These are phyloP conservation scores for Didymodactylos carnosus DNA, from an alignment of 2,888 invertebrate genomes.

Conservation along the genomic window DNA sequence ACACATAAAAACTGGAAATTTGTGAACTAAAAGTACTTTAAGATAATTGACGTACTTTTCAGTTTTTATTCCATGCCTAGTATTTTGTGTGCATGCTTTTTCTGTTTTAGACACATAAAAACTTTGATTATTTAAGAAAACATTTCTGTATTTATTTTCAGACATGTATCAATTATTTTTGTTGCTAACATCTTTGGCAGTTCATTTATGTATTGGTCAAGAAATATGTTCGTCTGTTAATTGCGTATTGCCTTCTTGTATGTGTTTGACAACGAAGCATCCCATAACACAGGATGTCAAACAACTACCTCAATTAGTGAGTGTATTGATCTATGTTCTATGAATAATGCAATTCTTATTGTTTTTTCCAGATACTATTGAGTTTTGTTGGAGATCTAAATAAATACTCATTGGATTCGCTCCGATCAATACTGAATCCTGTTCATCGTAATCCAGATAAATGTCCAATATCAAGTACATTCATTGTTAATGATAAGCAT, in stretches of 20 bases:
- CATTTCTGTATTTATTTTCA: too few species aligned
- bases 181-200: too few species aligned
- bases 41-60: too few species aligned
- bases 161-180: too few species aligned
- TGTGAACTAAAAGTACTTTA: too few species aligned
- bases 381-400: background rate
- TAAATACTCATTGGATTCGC: background rate
- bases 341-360: background rate
- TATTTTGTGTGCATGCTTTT: too few species aligned
- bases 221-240: background rate
- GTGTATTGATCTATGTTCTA: background rate
- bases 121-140: too few species aligned
- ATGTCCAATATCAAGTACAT: conserved; percentile 10
- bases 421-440: background rate
- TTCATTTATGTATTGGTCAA: too few species aligned
- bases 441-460: conserved; percentile 10
- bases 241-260: background rate
- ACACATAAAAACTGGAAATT: too few species aligned
- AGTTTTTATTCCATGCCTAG: too few species aligned
- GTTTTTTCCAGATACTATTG: background rate
- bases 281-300: background rate
- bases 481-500: background rate
- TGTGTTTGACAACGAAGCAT: background rate
- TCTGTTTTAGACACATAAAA: too few species aligned
- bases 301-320: background rate